A percentile compares a stretch with the other conserved stretches of the same genome.
phyloP scores from a whole-genome alignment of 2,113 vertebrate genomes.

The Edolisoma coerulescens region DNA sequence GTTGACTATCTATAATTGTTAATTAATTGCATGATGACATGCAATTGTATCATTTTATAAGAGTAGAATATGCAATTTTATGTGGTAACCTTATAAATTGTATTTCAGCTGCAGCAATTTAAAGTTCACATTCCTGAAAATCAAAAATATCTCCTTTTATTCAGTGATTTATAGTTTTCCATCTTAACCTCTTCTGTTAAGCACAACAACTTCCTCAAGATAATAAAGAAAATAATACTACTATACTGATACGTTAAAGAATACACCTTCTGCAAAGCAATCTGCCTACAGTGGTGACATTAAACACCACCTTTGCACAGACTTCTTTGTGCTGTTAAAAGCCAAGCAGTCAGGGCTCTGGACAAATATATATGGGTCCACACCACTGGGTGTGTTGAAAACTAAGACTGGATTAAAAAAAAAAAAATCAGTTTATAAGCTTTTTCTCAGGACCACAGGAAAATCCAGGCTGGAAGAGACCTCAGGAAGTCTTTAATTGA shows the following conservation, averaged over 20 bases:
- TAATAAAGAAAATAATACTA: not conserved
- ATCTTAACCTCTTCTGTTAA: not conserved
- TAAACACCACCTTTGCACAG: not conserved
- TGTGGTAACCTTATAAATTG: not conserved
- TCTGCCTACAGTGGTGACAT: not conserved
- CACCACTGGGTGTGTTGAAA: not conserved
- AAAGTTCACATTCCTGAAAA: not conserved
- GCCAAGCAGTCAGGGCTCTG: not conserved
- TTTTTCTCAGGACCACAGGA: not conserved
- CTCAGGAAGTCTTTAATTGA: not conserved
- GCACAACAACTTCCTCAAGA: not conserved
- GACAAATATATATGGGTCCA: not conserved
- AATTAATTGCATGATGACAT: not conserved
- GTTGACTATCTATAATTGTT: not conserved
- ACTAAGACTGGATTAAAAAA: not conserved
- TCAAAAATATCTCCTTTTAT: not conserved
- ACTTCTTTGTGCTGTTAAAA: not conserved
- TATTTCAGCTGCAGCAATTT: not conserved
- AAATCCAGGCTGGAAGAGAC: not conserved
- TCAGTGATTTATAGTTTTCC: not conserved
- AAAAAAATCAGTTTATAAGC: accelerated
- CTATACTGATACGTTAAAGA: not conserved
- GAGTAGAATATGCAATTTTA: not conserved
- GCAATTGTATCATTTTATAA: not conserved
- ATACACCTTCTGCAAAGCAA: not conserved